Base-by-base conservation (phyloP, 2,113 vertebrate genomes). In the Prochilodus magdalenae region DNA sequence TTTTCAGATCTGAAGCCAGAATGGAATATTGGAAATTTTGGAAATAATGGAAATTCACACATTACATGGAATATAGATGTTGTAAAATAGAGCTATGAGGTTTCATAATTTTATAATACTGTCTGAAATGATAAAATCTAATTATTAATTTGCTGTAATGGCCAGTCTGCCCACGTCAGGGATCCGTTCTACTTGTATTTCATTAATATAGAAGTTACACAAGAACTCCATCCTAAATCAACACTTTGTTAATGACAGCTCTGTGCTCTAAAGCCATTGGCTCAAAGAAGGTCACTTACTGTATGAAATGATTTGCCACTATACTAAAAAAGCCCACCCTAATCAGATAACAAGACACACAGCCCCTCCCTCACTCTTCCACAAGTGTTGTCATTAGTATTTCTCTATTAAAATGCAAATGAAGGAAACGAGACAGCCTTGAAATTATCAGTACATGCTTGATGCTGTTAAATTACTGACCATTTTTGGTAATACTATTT, bases 351-450 rank as follows among this genome's bases (percentile, higher is more conserved):
- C 74, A 69, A 88, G 30, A 15, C n/a, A 44, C 51, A 22, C 8
- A 75, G 2, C 12, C n/a, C 36, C 33, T 40, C 13, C 60, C 49
- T 3, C 62, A 12, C 51, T 14, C 47, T 75, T 74, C 29, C 27
- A n/a, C 30, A 29, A 86, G 88, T 87, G 84, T 90, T 85, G 79
- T 84, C 69, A 85, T 86, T 77, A 85, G 82, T 88, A 77, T 86
- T 90, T 84, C 85, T 86, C 89, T 86, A 92, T 92, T 93, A 91
- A 94, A 91, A 92, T 93, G 92, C 88, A 92, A 93, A 92, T 93
- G 20, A 87, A 87, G 81, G 79, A 72, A 75, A n/a, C 55, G 24
- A 59, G 24, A 66, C 24, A 57, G 15, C 18, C 49, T 63, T 27
- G 24, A 62, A 65, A 62, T 67, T 72, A 24, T 62, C 73, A 49